Base-by-base conservation (phyloP, 2,888 invertebrate species). In the Alviniconcha strummeri region DNA sequence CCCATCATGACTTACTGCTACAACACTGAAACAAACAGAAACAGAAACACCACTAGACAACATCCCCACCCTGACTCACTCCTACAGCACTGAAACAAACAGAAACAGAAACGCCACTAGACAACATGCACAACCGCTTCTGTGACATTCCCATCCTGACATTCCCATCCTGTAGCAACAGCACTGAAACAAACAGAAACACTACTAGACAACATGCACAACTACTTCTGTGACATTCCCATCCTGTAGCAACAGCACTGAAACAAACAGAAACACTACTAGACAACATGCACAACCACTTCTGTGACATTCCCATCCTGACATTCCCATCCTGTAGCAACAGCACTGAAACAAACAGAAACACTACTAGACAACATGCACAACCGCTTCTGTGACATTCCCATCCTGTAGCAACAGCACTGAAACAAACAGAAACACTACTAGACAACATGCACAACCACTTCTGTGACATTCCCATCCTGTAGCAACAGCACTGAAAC, bases 311-410 rank as follows among this genome's bases (percentile, higher is more conserved):
- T 8, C 52, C 17, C n/a, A 9, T 13, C 74, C 56, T 81, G 11
- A n/a, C 17, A 75, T 3, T 64, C 4, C 17, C 5, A 8, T 13
- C 15, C 13, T 60, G 8, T 60, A 60, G 7, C 60, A 60, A 60
- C n/a, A 17, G 55, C 5, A 15, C 75, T 75, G 75, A 13, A n/a
- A 54, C 17, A 15, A 13, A 75, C 55, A 75, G 11, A 36, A 54
- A 75, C 54, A 55, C n/a, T n/a, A n/a, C n/a, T n/a, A n/a, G n/a
- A n/a, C n/a, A n/a, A n/a, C n/a, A n/a, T n/a, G n/a, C n/a, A 72
- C 15, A 89, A 56, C 77, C 85, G 82, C 82, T 85, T 87, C 84
- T 87, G 86, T 56, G 74, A 72, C 74, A 67, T 36, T 8, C 52
- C 17, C n/a, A 9, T 13, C 74, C 56, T 81, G 11, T n/a, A n/a